Conservation (phyloP, 2,888 invertebrate species). For the Hylaea fasciaria region DNA sequence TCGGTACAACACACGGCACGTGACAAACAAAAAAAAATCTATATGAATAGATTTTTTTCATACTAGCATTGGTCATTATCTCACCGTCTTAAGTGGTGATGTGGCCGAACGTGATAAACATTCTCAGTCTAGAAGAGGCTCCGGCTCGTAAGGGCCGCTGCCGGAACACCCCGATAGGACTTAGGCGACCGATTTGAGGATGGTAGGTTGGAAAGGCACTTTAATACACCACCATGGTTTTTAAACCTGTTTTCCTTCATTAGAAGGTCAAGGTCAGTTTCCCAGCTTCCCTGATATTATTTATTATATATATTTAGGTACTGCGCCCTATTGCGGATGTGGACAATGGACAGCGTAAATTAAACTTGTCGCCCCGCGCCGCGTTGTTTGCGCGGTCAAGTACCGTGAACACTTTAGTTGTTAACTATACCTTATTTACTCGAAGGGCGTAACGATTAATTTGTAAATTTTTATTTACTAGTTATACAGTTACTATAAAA, state of each 20-base stretch:
- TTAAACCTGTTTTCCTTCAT: too few relatives aligned
- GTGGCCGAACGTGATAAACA: too few relatives aligned
- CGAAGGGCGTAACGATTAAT: slow-evolving; percentile 6
- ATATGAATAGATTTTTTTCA: too few relatives aligned
- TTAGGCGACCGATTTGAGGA: too few relatives aligned
- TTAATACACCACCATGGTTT: too few relatives aligned
- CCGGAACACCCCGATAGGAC: too few relatives aligned
- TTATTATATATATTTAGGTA: slow-evolving; percentile 40
- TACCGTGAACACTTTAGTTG: slow-evolving; percentile 13
- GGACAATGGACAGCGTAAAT: slow-evolving; percentile 29
- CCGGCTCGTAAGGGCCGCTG: too few relatives aligned
- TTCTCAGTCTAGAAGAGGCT: too few relatives aligned
- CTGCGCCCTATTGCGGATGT: slow-evolving; percentile 45
- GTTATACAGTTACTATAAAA: background rate
- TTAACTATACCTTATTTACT: slow-evolving; percentile 13
- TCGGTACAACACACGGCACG: slow-evolving; percentile 40
- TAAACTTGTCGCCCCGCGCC: slow-evolving; percentile 16
- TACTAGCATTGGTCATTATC: too few relatives aligned
- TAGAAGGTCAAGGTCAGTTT: too few relatives aligned
- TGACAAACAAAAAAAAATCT: slow-evolving; percentile 45
- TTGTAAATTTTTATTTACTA: background rate
- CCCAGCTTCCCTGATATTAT: slow-evolving; percentile 40
- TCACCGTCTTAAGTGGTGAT: too few relatives aligned
- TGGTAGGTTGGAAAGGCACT: too few relatives aligned
- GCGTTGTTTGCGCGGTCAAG: background rate